phyloP scores from a whole-genome alignment of 2,113 vertebrate species.

The Hippoglossus stenolepis region DNA sequence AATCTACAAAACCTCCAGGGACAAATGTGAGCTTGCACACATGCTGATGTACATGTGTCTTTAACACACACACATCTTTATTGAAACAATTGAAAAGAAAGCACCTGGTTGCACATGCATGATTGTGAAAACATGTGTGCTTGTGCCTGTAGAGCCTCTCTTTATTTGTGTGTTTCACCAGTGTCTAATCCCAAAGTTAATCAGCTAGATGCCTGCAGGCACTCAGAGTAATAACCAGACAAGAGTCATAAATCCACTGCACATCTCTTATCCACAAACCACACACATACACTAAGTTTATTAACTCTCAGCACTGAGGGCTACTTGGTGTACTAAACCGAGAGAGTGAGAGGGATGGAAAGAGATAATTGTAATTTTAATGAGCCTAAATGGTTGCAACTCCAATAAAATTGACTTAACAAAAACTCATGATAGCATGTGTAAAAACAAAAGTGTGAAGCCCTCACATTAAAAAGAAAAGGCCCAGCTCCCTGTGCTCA shows the following conservation, averaged over 20 bases:
- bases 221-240: conserved; percentile 41
- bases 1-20: conserved; percentile 37
- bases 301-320: conserved; percentile 36
- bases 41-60: conserved; percentile 23
- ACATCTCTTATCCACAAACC: conserved; percentile 25
- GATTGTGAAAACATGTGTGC: background rate
- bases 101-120: background rate
- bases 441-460: conserved; percentile 16
- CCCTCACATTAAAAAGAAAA: conserved; percentile 9
- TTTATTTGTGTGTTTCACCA: conserved; percentile 6
- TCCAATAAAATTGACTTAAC: conserved; percentile 27
- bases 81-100: background rate
- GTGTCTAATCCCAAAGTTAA: conserved; percentile 35
- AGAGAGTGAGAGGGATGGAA: background rate
- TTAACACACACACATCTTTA: background rate
- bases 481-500: conserved; percentile 41
- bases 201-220: conserved; percentile 16
- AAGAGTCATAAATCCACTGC: conserved; percentile 12
- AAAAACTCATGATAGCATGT: conserved; percentile 19
- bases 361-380: conserved; percentile 26
- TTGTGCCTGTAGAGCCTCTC: background rate
- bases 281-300: conserved; percentile 27
- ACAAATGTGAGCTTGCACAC: conserved; percentile 1
- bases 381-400: conserved; percentile 38
- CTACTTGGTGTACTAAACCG: conserved; percentile 7